Conservation (phyloP, 2,888 invertebrate species). For the Machimus rusticus region DNA sequence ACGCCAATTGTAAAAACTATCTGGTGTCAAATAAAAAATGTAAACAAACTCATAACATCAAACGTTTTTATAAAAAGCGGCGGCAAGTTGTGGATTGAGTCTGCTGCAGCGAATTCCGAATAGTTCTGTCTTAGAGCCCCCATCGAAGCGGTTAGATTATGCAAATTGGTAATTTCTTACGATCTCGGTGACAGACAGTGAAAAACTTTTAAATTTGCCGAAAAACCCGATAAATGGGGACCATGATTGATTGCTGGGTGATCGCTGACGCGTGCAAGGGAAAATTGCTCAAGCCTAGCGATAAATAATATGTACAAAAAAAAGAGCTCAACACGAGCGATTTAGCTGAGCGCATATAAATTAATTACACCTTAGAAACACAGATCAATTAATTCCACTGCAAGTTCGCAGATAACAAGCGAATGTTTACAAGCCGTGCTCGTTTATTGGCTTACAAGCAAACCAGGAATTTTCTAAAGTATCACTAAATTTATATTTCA, state of each 20-base stretch:
- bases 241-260: background rate
- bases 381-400: conserved; percentile 8
- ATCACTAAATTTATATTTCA: background rate
- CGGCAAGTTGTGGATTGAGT: background rate
- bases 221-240: background rate
- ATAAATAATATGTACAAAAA: background rate
- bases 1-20: background rate
- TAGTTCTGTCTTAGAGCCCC: background rate
- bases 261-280: background rate
- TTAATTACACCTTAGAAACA: background rate
- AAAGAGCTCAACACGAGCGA: background rate
- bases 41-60: background rate
- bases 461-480: background rate
- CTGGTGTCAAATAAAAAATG: background rate
- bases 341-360: background rate
- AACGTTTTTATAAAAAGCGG: background rate
- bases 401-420: background rate
- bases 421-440: background rate
- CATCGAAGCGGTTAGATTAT: background rate
- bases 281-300: background rate
- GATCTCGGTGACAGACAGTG: background rate
- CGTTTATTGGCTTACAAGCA: background rate
- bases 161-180: background rate
- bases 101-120: background rate
- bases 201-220: background rate